phyloP scores from a whole-genome alignment of 2,113 vertebrate genomes.

The Crotophaga sulcirostris region DNA sequence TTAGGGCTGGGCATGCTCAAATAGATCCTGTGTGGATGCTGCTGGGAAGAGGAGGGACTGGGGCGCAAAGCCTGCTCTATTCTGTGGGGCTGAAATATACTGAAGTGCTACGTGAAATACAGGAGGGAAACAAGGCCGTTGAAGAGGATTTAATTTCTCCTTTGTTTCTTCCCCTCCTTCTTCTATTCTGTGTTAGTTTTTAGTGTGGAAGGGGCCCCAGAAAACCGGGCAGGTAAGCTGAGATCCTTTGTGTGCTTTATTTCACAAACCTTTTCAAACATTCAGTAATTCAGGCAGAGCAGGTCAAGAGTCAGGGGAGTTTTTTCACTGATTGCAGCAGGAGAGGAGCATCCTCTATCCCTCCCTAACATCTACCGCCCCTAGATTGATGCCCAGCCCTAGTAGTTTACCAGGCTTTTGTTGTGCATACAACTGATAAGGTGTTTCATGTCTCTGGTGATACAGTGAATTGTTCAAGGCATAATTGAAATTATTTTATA shows the following conservation, averaged over 20 bases:
- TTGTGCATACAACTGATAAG: background rate
- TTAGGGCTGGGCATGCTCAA: constrained; percentile 60
- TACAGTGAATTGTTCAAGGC: background rate
- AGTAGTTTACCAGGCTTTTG: constrained; percentile 53
- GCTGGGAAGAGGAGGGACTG: constrained; percentile 53
- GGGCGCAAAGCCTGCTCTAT: constrained; percentile 29
- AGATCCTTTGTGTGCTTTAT: constrained; percentile 65
- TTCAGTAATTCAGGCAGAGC: background rate
- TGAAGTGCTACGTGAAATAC: constrained; percentile 31
- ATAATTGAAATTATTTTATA: background rate
- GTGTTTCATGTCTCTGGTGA: background rate
- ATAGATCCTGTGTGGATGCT: background rate
- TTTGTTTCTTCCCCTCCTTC: constrained; percentile 72
- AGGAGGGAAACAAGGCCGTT: constrained; percentile 39
- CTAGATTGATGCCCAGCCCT: constrained; percentile 63
- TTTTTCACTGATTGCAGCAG: background rate
- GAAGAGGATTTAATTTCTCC: constrained; percentile 67
- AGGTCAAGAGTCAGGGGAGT: background rate
- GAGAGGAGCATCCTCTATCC: background rate
- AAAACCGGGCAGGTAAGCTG: constrained; percentile 78
- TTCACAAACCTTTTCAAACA: constrained; percentile 31
- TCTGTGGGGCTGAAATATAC: constrained; percentile 17
- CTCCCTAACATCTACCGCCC: background rate
- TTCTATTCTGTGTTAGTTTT: constrained; percentile 75
- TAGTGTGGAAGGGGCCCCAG: constrained; percentile 82